Evolutionary conservation across 2,888 invertebrate genomes (phyloP).

Genomic region (Tenthredo distinguenda): DNA sequence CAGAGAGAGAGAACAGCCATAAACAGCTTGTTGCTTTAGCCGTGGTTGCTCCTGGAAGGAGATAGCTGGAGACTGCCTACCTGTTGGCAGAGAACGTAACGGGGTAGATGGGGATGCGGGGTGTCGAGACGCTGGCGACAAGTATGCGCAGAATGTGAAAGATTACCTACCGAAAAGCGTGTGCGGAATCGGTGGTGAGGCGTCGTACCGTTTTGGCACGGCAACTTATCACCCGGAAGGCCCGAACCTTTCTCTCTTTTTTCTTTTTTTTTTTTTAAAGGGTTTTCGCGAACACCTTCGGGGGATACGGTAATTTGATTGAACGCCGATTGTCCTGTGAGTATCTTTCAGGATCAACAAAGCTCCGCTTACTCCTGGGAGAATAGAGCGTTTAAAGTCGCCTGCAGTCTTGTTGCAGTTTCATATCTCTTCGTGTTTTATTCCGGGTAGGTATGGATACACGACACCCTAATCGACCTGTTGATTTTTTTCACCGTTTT

Average conservation of each 20-base stretch:
- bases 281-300: neutral
- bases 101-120: constrained; percentile 47
- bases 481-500: constrained; percentile 25
- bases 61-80: constrained; percentile 52
- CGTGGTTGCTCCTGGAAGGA: constrained; percentile 46
- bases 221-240: constrained; percentile 33
- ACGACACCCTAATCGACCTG: constrained; percentile 19
- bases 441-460: neutral
- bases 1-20: constrained; percentile 66
- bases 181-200: constrained; percentile 37
- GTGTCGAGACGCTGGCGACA: constrained; percentile 60
- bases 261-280: neutral
- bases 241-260: neutral
- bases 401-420: neutral
- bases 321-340: neutral
- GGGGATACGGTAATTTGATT: neutral
- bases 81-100: constrained; percentile 49
- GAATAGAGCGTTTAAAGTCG: constrained; percentile 5
- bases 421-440: neutral
- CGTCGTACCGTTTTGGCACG: constrained; percentile 10
- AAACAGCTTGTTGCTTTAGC: constrained; percentile 77
- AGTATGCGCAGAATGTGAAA: constrained; percentile 74
- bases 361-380: neutral
- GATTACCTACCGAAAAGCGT: constrained; percentile 63
- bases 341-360: neutral